phyloP scores from a whole-genome alignment of 2,113 vertebrate genomes.

The Hassar affinis region DNA sequence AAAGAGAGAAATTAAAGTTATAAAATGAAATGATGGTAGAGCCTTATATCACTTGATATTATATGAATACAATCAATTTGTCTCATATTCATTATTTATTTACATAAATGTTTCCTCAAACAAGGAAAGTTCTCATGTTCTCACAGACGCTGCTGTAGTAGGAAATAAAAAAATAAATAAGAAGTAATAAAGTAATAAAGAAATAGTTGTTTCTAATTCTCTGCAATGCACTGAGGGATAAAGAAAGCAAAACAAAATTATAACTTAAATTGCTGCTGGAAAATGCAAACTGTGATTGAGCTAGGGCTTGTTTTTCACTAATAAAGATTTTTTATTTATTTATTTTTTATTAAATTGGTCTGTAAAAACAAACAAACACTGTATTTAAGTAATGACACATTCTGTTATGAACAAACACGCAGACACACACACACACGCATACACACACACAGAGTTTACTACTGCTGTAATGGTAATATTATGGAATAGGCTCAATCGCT shows the following conservation, averaged over 20 bases:
- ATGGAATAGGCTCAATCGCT: constrained; percentile 51
- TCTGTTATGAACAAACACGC: background rate
- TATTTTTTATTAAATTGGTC: background rate
- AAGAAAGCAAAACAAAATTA: background rate
- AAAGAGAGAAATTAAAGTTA: background rate
- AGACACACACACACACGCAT: background rate
- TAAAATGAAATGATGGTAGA: constrained; percentile 7
- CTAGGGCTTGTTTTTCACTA: constrained; percentile 1
- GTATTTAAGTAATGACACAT: background rate
- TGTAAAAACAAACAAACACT: background rate
- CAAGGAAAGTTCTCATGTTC: background rate
- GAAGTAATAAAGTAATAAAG: background rate
- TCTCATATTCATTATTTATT: background rate
- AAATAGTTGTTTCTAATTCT: background rate
- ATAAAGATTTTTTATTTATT: background rate
- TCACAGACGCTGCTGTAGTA: background rate
- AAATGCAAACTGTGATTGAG: background rate
- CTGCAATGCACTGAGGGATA: background rate
- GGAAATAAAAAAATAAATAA: background rate
- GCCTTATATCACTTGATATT: background rate
- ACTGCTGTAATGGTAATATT: constrained; percentile 43
- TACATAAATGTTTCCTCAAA: background rate
- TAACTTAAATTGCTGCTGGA: background rate
- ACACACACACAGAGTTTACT: constrained; percentile 5
- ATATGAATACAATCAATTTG: background rate